Base-by-base conservation (phyloP, 2,797 vertebrate species). In the Paguma larvata region DNA sequence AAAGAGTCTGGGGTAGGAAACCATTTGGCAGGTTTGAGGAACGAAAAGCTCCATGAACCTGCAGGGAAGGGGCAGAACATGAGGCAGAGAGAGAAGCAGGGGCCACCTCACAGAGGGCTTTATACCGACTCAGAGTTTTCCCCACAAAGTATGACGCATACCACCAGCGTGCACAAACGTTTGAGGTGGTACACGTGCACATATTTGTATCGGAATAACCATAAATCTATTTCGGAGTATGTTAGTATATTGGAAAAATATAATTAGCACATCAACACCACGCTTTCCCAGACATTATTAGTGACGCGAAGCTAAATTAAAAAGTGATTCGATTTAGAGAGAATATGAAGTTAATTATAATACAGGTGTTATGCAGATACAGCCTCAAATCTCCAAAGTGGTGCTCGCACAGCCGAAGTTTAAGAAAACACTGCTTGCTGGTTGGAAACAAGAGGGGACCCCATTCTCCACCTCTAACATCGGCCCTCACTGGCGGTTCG, bases 221-320 rank as follows among this genome's bases (percentile, higher is more conserved):
- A 59, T 48, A 34, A 41, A 93, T 80, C 63, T 89, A 89, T 84
- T 95, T 97, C 80, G 63, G 41, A 82, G 30, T 68, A 73, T 87
- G 93, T 88, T 68, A 46, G 15, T 30, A 27, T 46, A 32, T 32
- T 84, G 62, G 53, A 77, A 63, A 93, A 94, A 95, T 73, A 85
- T 90, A 96, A 94, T 93, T 94, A 96, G 63, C 65, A 44, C 19
- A 95, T 95, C 62, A 91, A 95, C 97, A 91, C 34, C 16, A 21
- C 72, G 18, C 62, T 94, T 97, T 96, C 62, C 83, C 12, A 94
- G 51, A 77, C 72, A 82, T 62, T 89, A 95, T 86, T 95, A 90
- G 94, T 94, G 51, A 89, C 46, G 65, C 67, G 21, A 95, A 96
- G 89, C 44, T 70, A 97, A 93, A 94, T 89, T 83, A 32, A 89